Evolutionary conservation across 2,888 invertebrate genomes (phyloP).

Genomic region (Iselma pallidipennis): DNA sequence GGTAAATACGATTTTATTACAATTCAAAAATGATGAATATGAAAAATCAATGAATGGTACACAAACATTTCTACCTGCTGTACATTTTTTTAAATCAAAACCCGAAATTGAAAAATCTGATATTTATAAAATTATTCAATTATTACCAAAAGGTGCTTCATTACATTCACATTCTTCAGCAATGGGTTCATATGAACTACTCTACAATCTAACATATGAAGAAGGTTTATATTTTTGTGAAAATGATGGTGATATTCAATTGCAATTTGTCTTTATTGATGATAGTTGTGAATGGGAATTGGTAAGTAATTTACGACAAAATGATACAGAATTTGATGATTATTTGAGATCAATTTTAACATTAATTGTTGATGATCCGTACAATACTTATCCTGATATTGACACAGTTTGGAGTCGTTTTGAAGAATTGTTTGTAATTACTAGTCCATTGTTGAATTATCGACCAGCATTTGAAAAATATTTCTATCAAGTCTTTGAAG

Average conservation of each 20-base stretch:
- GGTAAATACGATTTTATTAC: conserved; percentile 45
- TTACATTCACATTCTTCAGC: conserved; percentile 72
- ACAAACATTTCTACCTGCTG: conserved; percentile 62
- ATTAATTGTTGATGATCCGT: conserved; percentile 54
- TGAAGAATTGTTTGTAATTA: conserved; percentile 56
- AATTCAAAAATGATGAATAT: conserved; percentile 42
- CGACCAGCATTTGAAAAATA: conserved; percentile 62
- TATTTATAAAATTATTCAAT: conserved; percentile 67
- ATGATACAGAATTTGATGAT: conserved; percentile 55
- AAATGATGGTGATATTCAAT: conserved; percentile 1
- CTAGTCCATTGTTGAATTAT: conserved; percentile 54
- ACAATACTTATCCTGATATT: conserved; percentile 42
- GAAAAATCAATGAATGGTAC: conserved; percentile 43
- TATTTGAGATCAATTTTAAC: conserved; percentile 61
- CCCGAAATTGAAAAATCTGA: conserved; percentile 63
- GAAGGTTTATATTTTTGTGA: conserved; percentile 60
- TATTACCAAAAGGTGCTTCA: conserved; percentile 75
- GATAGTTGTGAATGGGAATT: conserved; percentile 14
- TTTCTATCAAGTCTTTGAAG: conserved; percentile 61
- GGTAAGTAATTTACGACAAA: conserved; percentile 8
- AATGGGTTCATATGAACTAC: conserved; percentile 63
- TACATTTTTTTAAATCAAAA: conserved; percentile 68
- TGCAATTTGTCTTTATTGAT: conserved; percentile 1
- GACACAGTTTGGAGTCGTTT: conserved; percentile 61
- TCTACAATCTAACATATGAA: conserved; percentile 66